Base-by-base conservation (phyloP, 2,113 vertebrate species). In the Nibea albiflora region DNA sequence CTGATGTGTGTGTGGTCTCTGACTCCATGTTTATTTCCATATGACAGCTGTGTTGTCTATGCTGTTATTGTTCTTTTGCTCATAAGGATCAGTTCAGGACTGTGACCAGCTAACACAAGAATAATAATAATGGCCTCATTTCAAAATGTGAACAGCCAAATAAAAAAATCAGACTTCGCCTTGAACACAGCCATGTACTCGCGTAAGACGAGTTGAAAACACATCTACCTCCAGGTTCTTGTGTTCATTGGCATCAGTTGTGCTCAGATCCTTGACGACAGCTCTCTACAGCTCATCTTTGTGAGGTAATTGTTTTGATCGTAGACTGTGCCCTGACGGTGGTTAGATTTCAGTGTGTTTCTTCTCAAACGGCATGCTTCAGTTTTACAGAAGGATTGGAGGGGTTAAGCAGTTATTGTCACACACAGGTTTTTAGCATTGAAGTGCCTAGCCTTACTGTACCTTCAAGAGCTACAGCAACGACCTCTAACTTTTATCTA, bases 381-480 rank as follows among this genome's bases (percentile, higher is more conserved):
- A 39, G 35, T 39, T 39, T 9, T 39, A 9, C 31, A 31, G 31
- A 0, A 31, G 35, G 35, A 2, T 8, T 39, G 65, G 31, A 17
- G 19, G 31, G 67, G 3, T 46, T 14, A 14, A 46, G 22, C 0
- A 17, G 0, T 17, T 70, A n/a, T 46, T 52, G 4, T 12, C 14
- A 71, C 50, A 22, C 2, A n/a, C 20, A 17, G 31, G 44, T 49
- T 11, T 64, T 53, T 28, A 53, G 20, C 24, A 49, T 60, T 2
- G 11, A 60, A 5, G 82, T 68, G 71, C 78, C 83, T 76, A 53
- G 8, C 20, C 39, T 62, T 35, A 46, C 17, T 61, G 53, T 65
- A 62, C 20, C 19, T 63, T 69, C 0, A 58, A n/a, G 16, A 42
- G 31, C 19, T 17, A 10, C 26, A 46, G 67, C 62, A 44, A 26